Conservation (phyloP, 2,888 invertebrate species). For the Eupithecia inturbata region DNA sequence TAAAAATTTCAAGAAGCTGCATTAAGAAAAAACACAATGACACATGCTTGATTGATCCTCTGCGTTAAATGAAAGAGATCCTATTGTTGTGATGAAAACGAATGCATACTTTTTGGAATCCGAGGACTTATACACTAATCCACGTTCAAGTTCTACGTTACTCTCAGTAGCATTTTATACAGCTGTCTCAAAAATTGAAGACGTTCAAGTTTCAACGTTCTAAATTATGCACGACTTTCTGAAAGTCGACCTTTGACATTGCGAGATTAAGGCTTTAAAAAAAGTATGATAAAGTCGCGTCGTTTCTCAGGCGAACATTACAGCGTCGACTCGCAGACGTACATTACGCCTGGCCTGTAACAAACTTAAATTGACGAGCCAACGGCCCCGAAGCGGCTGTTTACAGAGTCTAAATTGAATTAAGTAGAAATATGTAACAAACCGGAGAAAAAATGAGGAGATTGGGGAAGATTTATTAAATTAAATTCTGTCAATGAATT, state of each 20-base stretch:
- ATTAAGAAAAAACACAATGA: too few relatives aligned
- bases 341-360: constrained; percentile 33
- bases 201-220: not conserved
- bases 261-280: constrained; percentile 37
- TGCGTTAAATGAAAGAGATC: too few relatives aligned
- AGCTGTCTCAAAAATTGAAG: constrained; percentile 6
- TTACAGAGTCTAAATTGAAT: constrained; percentile 38
- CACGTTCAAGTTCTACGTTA: not conserved
- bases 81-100: not conserved
- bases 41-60: too few relatives aligned
- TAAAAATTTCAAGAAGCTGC: too few relatives aligned
- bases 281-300: constrained; percentile 39
- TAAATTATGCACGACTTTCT: constrained; percentile 30
- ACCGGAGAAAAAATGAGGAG: constrained; percentile 15
- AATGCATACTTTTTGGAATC: not conserved
- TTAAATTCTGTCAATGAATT: not conserved
- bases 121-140: not conserved
- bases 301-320: constrained; percentile 29
- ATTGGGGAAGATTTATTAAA: not conserved
- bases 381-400: constrained; percentile 35
- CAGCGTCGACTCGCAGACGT: constrained; percentile 26
- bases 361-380: constrained; percentile 42
- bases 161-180: not conserved
- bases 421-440: constrained; percentile 33
- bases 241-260: constrained; percentile 36